phyloP scores from a whole-genome alignment of 2,888 invertebrate genomes.

The Tupiocoris notatus region DNA sequence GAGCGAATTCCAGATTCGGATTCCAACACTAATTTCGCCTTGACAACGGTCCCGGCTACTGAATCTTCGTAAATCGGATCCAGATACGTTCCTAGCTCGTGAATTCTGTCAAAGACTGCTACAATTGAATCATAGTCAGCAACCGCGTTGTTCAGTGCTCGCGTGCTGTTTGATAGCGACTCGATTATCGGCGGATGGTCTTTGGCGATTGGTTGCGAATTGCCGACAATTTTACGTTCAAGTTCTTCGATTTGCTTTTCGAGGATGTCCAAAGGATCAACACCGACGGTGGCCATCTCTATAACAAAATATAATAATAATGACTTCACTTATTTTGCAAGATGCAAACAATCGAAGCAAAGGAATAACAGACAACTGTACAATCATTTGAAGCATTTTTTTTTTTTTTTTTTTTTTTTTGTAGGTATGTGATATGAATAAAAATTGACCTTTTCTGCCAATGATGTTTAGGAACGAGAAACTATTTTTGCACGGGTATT shows the following conservation, averaged over 20 bases:
- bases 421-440: no score
- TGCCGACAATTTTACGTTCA: slow-evolving; percentile 34
- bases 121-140: slow-evolving; percentile 21
- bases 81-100: slow-evolving; percentile 26
- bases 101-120: slow-evolving; percentile 30
- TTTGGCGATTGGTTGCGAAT: slow-evolving; percentile 6
- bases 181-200: slow-evolving; percentile 25
- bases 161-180: slow-evolving; percentile 8
- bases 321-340: no score
- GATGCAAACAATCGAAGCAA: no score
- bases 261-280: slow-evolving; percentile 33
- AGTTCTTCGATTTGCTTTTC: slow-evolving; percentile 35
- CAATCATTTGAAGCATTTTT: no score
- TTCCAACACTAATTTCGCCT: slow-evolving; percentile 33
- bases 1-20: slow-evolving; percentile 24
- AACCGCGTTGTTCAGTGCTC: slow-evolving; percentile 3
- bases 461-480: no score
- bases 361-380: no score
- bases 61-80: slow-evolving; percentile 38
- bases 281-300: slow-evolving; percentile 11
- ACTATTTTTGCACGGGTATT: no score
- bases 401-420: no score
- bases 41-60: slow-evolving; percentile 5
- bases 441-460: no score
- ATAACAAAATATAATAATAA: background rate